phyloP scores from a whole-genome alignment of 2,113 vertebrate species.

The Mormoops blainvillei region DNA sequence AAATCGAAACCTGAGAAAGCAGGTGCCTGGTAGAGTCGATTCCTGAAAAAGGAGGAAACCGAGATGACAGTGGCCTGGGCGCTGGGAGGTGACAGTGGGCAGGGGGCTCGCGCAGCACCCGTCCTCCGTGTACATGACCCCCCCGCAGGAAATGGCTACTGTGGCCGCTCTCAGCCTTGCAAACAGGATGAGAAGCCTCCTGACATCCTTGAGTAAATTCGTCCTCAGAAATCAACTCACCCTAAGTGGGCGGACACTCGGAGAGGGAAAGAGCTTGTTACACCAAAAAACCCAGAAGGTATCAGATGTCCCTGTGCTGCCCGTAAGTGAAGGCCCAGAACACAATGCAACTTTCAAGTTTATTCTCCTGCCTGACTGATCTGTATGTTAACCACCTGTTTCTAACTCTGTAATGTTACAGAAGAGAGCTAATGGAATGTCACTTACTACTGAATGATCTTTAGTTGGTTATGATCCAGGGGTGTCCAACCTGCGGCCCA shows the following conservation, averaged over 20 bases:
- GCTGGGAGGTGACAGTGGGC: rapidly evolving
- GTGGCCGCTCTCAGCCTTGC: background rate
- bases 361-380: background rate
- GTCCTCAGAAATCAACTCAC: background rate
- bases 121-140: rapidly evolving
- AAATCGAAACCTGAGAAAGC: background rate
- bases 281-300: background rate
- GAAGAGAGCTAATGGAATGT: too few species aligned
- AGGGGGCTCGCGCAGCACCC: background rate
- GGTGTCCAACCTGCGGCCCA: too few species aligned
- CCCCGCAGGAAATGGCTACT: rapidly evolving
- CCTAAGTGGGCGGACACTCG: rapidly evolving
- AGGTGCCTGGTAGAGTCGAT: background rate
- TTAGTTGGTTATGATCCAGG: background rate
- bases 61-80: background rate
- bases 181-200: background rate
- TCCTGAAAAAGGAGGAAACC: background rate
- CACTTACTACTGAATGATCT: background rate
- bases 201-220: background rate
- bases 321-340: background rate
- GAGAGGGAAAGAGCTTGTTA: background rate
- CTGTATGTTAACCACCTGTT: rapidly evolving
- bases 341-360: rapidly evolving
- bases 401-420: background rate
- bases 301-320: too few species aligned